Conservation (phyloP, 2,797 vertebrate species). For the Esox lucius region DNA sequence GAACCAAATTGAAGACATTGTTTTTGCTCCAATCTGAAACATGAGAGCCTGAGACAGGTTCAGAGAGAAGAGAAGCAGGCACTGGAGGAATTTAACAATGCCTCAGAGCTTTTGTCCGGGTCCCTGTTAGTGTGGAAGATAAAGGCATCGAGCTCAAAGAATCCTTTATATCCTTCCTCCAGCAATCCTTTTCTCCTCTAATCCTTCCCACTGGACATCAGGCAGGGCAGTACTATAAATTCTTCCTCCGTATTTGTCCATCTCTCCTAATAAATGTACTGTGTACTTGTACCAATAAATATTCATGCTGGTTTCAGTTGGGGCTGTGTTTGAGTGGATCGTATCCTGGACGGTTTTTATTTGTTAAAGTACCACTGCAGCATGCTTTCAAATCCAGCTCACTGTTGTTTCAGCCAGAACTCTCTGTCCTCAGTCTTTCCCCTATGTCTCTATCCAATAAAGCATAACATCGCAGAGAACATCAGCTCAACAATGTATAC, state of each 20-base stretch:
- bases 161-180: slow-evolving; percentile 16
- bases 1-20: slow-evolving; percentile 27
- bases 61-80: not conserved
- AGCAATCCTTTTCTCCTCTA: slow-evolving; percentile 33
- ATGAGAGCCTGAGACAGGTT: not conserved
- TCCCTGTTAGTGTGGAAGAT: slow-evolving; percentile 40
- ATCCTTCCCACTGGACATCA: slow-evolving; percentile 51
- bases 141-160: slow-evolving; percentile 39
- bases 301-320: slow-evolving; percentile 21
- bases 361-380: no score
- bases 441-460: no score
- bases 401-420: no score
- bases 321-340: slow-evolving; percentile 46
- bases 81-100: slow-evolving; percentile 11
- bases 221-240: slow-evolving; percentile 49
- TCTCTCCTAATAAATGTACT: slow-evolving; percentile 57
- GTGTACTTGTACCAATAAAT: slow-evolving; percentile 44
- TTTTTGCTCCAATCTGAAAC: slow-evolving; percentile 20
- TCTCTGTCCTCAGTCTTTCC: no score
- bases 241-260: slow-evolving; percentile 54
- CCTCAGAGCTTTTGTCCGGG: slow-evolving; percentile 9
- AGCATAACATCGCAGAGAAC: no score
- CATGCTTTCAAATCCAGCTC: no score
- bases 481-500: no score
- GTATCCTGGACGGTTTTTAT: slow-evolving; percentile 44